Percentiles rank a stretch among this genome's conserved stretches.
These are phyloP conservation scores for Ranitomeya variabilis DNA, from an alignment of 2,113 vertebrate species.

Conservation along the genomic window DNA sequence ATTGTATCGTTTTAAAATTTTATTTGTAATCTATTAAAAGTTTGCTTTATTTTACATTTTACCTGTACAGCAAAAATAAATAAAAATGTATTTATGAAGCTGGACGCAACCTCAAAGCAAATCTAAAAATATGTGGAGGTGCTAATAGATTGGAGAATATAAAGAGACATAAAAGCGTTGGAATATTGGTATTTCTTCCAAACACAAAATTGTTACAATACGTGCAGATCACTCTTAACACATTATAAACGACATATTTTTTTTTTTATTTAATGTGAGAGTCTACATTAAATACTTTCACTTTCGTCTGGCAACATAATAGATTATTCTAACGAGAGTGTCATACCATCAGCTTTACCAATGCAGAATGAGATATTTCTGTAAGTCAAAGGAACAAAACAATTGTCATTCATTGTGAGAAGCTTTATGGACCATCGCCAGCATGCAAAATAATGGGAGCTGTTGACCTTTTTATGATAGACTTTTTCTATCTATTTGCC, in stretches of 20 bases:
- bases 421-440: constrained; percentile 72
- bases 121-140: background rate
- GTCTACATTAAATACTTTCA: background rate
- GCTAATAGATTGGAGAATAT: background rate
- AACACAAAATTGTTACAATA: too few relatives aligned
- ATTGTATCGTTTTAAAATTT: background rate
- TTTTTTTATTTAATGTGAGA: background rate
- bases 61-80: background rate
- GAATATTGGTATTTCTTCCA: too few relatives aligned
- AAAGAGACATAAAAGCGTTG: background rate
- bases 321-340: constrained; percentile 78
- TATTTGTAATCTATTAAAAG: background rate
- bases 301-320: constrained; percentile 59
- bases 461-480: constrained; percentile 77
- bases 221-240: too few relatives aligned
- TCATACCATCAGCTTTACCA: constrained; percentile 68
- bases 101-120: background rate
- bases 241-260: background rate
- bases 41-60: too few relatives aligned
- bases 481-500: constrained; percentile 59
- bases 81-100: background rate
- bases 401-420: constrained; percentile 74
- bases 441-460: constrained; percentile 72
- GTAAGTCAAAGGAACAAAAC: constrained; percentile 66
- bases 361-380: constrained; percentile 79